phyloP scores from a whole-genome alignment of 1,140 invertebrate genomes.

The Aphelenchoides besseyi region DNA sequence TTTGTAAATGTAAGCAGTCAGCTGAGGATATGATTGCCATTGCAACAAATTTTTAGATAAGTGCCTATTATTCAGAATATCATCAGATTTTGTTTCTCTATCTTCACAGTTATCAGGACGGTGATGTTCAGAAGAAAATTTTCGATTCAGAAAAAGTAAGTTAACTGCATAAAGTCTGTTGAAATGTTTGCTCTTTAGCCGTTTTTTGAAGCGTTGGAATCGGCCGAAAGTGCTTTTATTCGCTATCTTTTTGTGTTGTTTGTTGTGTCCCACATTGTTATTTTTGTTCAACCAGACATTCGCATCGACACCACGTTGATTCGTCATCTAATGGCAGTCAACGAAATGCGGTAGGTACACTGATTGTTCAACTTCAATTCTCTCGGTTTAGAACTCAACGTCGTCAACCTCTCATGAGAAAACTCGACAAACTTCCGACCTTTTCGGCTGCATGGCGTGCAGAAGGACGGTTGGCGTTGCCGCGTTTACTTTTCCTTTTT shows the following conservation, averaged over 20 bases:
- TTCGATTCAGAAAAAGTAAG: constrained; percentile 13
- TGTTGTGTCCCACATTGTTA: constrained; percentile 8
- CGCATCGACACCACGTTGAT: constrained; percentile 11
- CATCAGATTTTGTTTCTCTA: constrained; percentile 21
- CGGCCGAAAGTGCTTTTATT: not conserved
- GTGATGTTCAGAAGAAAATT: not conserved
- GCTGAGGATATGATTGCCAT: too few relatives aligned
- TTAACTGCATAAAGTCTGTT: not conserved
- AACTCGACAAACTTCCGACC: not conserved
- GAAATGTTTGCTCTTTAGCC: constrained; percentile 16
- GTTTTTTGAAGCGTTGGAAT: constrained; percentile 15
- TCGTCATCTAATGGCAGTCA: constrained; percentile 16
- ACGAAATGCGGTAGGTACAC: constrained; percentile 2
- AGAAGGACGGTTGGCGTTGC: constrained; percentile 21
- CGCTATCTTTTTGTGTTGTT: constrained; percentile 8
- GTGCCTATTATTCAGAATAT: constrained; percentile 11
- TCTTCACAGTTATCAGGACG: constrained; percentile 18
- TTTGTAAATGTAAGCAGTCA: constrained; percentile 7
- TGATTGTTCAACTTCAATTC: not conserved
- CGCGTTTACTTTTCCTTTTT: constrained; percentile 8
- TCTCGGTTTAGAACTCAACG: constrained; percentile 14
- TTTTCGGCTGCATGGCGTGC: not conserved
- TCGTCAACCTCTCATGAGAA: not conserved
- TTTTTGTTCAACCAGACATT: constrained; percentile 9
- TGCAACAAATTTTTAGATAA: constrained; percentile 24